Conservation (phyloP, 2,888 invertebrate genomes). For the Tillus elongatus region DNA sequence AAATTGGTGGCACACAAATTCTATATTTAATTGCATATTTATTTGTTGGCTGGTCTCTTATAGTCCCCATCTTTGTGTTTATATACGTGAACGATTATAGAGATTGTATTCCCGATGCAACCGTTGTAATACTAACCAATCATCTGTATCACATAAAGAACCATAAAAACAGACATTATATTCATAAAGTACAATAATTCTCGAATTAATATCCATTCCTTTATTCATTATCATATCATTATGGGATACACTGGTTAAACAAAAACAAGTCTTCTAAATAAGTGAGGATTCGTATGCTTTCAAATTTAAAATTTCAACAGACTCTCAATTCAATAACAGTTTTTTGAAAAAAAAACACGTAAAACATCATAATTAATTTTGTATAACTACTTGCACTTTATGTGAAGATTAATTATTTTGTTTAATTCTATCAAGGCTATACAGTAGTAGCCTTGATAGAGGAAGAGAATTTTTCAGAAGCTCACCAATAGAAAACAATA, state of each 20-base stretch:
- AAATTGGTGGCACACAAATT: slow-evolving; percentile 36
- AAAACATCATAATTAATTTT: too few species aligned
- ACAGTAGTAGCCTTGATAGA: too few species aligned
- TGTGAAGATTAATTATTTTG: too few species aligned
- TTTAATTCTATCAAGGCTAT: too few species aligned
- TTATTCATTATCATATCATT: slow-evolving; percentile 38
- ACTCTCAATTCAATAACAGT: too few species aligned
- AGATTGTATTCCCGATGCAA: slow-evolving; percentile 26
- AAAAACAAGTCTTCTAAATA: too few species aligned
- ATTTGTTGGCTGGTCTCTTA: slow-evolving; percentile 18
- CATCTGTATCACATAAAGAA: slow-evolving; percentile 44
- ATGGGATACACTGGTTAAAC: slow-evolving; percentile 25
- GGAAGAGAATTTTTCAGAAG: too few species aligned
- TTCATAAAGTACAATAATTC: slow-evolving; percentile 42
- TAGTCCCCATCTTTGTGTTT: slow-evolving; percentile 21
- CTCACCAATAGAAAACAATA: too few species aligned
- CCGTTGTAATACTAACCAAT: slow-evolving; percentile 40
- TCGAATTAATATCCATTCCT: slow-evolving; percentile 38
- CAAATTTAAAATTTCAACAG: too few species aligned
- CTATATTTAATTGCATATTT: slow-evolving; percentile 33
- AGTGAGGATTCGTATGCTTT: too few species aligned
- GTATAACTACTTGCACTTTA: too few species aligned
- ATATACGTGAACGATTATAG: slow-evolving; percentile 19
- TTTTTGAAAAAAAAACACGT: too few species aligned
- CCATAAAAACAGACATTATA: slow-evolving; percentile 42